Evolutionary conservation across 1,140 invertebrate species (phyloP).

Genomic region (Zaprionus vittiger): DNA sequence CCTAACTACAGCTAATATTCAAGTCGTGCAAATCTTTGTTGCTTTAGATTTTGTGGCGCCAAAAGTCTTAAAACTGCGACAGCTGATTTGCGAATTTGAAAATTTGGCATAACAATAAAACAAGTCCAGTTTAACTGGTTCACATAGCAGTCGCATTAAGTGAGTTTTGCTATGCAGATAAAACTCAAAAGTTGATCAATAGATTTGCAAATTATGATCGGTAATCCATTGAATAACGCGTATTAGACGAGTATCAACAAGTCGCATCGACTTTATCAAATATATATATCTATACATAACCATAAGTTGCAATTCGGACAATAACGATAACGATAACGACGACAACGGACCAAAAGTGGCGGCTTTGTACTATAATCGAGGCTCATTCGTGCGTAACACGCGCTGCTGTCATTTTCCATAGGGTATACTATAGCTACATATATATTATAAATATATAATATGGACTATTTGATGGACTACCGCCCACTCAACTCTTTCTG

Average conservation of each 20-base stretch:
- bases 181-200: conserved; percentile 20
- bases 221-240: conserved; percentile 45
- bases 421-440: conserved; percentile 10
- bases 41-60: neutral
- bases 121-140: conserved; percentile 9
- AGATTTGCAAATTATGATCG: conserved; percentile 18
- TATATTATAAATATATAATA: conserved; percentile 15
- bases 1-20: neutral
- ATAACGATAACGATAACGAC: conserved; percentile 21
- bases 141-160: conserved; percentile 7
- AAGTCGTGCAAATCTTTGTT: neutral
- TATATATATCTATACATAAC: neutral
- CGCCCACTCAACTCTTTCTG: conserved; percentile 11
- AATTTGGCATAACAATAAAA: neutral
- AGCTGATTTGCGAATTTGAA: neutral
- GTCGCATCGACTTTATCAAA: conserved; percentile 24
- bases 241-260: conserved; percentile 22
- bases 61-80: neutral
- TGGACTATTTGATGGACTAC: conserved; percentile 10
- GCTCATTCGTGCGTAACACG: conserved; percentile 46
- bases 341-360: conserved; percentile 39
- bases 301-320: conserved; percentile 30
- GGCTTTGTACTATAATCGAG: conserved; percentile 29
- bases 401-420: conserved; percentile 17
- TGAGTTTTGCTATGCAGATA: conserved; percentile 5